phyloP scores from a whole-genome alignment of 2,797 vertebrate species.

The Halcyon badia region DNA sequence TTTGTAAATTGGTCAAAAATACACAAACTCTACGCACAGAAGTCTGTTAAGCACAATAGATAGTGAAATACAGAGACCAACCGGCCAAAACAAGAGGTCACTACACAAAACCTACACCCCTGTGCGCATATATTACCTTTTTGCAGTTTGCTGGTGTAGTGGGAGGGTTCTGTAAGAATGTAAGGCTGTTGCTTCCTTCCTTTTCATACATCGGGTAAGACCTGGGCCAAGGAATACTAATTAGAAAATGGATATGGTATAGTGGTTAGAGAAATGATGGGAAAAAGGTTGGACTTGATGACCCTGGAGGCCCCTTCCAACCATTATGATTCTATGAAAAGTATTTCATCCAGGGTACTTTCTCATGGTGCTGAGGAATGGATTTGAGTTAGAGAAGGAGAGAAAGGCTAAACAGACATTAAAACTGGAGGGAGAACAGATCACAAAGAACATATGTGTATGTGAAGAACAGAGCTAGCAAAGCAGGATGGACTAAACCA shows the following conservation, averaged over 20 bases:
- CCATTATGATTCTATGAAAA: neutral
- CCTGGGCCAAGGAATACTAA: neutral
- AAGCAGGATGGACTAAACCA: neutral
- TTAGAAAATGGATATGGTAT: neutral
- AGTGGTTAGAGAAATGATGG: no score
- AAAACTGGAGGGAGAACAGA: neutral
- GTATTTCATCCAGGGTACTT: neutral
- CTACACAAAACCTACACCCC: neutral
- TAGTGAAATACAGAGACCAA: neutral
- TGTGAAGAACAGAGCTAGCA: neutral
- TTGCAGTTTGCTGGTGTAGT: neutral
- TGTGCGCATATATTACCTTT: neutral
- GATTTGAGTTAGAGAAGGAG: neutral
- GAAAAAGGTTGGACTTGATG: no score
- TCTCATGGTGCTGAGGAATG: neutral
- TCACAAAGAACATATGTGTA: neutral
- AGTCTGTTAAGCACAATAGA: neutral
- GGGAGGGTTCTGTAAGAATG: neutral
- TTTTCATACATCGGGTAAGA: neutral
- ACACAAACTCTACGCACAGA: neutral
- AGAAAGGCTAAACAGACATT: neutral
- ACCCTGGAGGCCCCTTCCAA: no score
- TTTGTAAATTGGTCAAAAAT: neutral
- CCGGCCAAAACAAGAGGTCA: neutral
- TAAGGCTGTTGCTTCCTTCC: neutral